Evolutionary conservation across 2,113 vertebrate genomes (phyloP).

Genomic region (Poeciliopsis turrubarensis): DNA sequence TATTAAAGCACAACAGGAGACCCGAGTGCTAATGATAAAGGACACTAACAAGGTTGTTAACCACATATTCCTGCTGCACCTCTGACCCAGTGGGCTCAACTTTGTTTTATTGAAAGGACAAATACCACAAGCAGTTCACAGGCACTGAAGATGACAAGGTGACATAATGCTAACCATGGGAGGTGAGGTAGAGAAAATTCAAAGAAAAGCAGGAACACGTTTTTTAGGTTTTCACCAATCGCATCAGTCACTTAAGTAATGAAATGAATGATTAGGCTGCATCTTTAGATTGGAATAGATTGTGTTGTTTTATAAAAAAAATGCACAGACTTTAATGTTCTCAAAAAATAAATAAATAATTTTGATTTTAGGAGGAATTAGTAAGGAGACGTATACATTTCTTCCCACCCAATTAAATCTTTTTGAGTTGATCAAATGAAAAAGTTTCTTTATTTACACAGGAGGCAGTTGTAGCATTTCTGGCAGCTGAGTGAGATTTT

Average conservation of each 20-base stretch:
- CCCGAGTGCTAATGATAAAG: slow-evolving; percentile 13
- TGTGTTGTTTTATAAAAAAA: neutral
- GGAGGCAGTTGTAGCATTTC: neutral
- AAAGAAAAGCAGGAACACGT: neutral
- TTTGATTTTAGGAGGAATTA: neutral
- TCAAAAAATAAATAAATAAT: neutral
- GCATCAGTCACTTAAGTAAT: neutral
- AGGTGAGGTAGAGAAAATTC: neutral
- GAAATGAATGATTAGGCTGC: neutral
- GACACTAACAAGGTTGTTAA: slow-evolving; percentile 28
- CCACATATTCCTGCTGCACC: slow-evolving; percentile 26
- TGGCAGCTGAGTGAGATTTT: neutral
- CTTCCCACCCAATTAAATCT: neutral
- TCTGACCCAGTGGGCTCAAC: slow-evolving; percentile 13
- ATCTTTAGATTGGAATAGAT: too few species aligned
- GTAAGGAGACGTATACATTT: neutral
- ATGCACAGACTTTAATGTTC: neutral
- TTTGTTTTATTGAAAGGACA: slow-evolving; percentile 21
- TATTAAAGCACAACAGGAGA: slow-evolving; percentile 10
- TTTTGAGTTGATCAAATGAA: neutral
- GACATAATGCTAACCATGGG: neutral
- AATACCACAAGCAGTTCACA: slow-evolving; percentile 4
- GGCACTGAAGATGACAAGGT: slow-evolving; percentile 2
- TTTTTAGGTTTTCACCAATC: neutral
- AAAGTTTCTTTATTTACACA: neutral